Evolutionary conservation across 1,140 invertebrate species (phyloP).

Genomic region (Globodera ellingtonae): DNA sequence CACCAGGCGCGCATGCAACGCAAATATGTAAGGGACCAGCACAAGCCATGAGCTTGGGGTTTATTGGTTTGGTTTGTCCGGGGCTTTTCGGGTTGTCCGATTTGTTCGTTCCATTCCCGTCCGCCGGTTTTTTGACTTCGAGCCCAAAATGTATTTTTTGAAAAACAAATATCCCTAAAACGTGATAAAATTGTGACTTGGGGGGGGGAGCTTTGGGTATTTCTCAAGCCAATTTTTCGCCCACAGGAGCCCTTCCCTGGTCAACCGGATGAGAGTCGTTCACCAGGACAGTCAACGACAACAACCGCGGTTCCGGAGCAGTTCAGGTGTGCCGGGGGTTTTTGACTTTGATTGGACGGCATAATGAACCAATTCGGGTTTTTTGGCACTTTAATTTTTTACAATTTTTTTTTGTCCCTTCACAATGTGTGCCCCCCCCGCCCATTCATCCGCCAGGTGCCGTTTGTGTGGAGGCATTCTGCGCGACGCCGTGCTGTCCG

Average conservation of each 20-base stretch:
- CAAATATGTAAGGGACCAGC: slow-evolving; percentile 7
- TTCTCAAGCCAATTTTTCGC: background rate
- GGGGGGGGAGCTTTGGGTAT: background rate
- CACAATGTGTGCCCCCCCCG: too few species aligned
- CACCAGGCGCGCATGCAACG: slow-evolving; percentile 73
- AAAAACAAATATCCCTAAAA: too few species aligned
- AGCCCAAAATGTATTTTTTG: too few species aligned
- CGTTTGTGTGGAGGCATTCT: slow-evolving; percentile 88
- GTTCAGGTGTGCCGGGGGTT: slow-evolving; percentile 73
- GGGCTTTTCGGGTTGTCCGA: too few species aligned
- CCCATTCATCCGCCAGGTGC: slow-evolving; percentile 70
- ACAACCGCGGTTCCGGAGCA: slow-evolving; percentile 76
- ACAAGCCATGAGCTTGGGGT: background rate
- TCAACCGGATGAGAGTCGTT: slow-evolving; percentile 14
- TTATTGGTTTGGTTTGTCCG: too few species aligned
- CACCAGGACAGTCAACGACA: background rate
- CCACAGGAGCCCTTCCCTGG: slow-evolving; percentile 24
- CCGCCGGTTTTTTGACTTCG: too few species aligned
- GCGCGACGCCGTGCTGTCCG: slow-evolving; percentile 91
- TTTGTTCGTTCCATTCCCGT: too few species aligned
- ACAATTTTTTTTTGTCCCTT: too few species aligned
- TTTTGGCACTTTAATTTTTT: too few species aligned
- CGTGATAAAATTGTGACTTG: too few species aligned
- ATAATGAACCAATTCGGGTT: too few species aligned
- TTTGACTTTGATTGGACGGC: too few species aligned